Base-by-base conservation (phyloP, 2,888 invertebrate species). In the Mechanitis mazaeus region DNA sequence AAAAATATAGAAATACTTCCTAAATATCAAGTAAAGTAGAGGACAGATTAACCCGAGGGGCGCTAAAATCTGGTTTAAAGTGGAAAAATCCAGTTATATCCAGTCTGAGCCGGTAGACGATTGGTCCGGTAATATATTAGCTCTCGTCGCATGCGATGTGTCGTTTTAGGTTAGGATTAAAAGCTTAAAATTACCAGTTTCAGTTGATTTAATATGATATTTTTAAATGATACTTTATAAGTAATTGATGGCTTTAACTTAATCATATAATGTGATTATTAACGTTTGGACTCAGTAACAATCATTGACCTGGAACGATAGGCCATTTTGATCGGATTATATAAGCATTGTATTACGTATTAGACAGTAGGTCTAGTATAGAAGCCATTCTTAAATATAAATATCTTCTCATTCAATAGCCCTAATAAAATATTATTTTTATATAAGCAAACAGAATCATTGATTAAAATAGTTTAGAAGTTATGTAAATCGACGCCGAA, bases 1-100 rank as follows among this genome's bases (percentile, higher is more conserved):
- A 38, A 7, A 38, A 38, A 28, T 28, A 47, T 28, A 2, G 4
- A 2, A 31, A 50, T 31, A 50, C 7, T 31, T 50, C 50, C 11
- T 50, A 5, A 50, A 47, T 50, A 58, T 58, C 50, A 50, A 50
- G 31, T 50, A 50, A 31, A 50, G 42, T 9, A 42, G 42, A 31
- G 31, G 33, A 57, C 47, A 64, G 64, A 66, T 66, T 66, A 66
- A 66, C 61, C 61, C 61, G 53, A 55, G 58, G 57, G 68, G 65
- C 66, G 70, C 65, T 65, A 65, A 70, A 70, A 71, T 71, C 71
- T 66, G 70, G 69, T 71, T 71, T 64, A 69, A 65, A 70, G 64
- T 64, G 67, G 64, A 71, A 71, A 69, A 71, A 71, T 71, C 71
- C 68, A 63, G 66, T 68, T 69, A 66, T 65, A 69, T 63, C 69